These are phyloP conservation scores for Ornithoptera alexandrae DNA, from an alignment of 2,888 invertebrate genomes.

Conservation along the genomic window DNA sequence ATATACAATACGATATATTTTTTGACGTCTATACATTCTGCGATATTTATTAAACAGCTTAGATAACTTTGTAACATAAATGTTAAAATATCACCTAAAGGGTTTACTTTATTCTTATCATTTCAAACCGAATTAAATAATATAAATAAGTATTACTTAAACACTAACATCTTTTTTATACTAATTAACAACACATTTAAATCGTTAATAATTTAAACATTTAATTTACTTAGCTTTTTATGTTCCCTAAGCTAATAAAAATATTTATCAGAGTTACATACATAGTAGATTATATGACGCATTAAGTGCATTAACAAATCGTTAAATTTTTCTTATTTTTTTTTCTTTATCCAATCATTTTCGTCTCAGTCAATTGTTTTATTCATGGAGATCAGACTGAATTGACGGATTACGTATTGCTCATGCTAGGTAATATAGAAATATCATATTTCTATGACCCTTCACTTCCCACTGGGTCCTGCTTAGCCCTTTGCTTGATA, in stretches of 20 bases:
- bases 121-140: too few species aligned
- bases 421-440: slow-evolving; percentile 2
- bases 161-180: too few species aligned
- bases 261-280: not conserved
- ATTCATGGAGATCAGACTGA: slow-evolving; percentile 7
- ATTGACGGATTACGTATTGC: slow-evolving; percentile 9
- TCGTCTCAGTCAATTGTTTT: slow-evolving; percentile 4
- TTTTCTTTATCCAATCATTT: not conserved
- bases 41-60: too few species aligned
- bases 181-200: too few species aligned
- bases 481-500: slow-evolving; percentile 20
- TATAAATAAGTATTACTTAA: too few species aligned
- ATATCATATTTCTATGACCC: slow-evolving; percentile 17
- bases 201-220: too few species aligned
- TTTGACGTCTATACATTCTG: too few species aligned
- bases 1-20: too few species aligned
- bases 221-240: too few species aligned
- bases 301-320: not conserved
- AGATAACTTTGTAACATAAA: too few species aligned
- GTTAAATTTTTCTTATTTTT: not conserved
- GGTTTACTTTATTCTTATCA: too few species aligned
- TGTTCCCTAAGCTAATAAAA: not conserved
- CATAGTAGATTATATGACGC: not conserved
- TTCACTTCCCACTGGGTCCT: slow-evolving; percentile 14
- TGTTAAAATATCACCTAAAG: too few species aligned